phyloP scores from a whole-genome alignment of 2,888 invertebrate species.

The Celastrina argiolus region DNA sequence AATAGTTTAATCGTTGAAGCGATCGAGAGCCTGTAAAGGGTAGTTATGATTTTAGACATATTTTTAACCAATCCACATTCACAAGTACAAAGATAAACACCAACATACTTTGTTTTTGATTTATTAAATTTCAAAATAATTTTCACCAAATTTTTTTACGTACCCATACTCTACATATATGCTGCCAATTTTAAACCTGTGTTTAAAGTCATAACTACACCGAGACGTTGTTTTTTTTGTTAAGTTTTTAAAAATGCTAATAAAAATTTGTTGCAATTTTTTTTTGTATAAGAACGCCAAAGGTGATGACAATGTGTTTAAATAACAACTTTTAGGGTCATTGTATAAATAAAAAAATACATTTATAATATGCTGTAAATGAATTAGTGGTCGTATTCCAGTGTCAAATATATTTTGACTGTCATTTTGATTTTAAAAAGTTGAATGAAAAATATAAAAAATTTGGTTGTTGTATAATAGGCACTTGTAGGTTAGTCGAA shows the following conservation, averaged over 20 bases:
- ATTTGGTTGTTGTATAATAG: conserved; percentile 69
- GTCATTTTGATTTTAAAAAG: conserved; percentile 31
- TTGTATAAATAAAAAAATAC: conserved; percentile 33
- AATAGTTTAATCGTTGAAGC: conserved; percentile 29
- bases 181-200: neutral
- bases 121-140: neutral
- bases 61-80: neutral
- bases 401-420: conserved; percentile 32
- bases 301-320: conserved; percentile 59
- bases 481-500: conserved; percentile 38
- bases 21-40: conserved; percentile 27
- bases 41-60: conserved; percentile 27
- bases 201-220: conserved; percentile 39
- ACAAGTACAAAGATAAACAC: neutral
- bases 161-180: neutral
- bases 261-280: conserved; percentile 60
- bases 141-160: neutral
- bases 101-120: neutral
- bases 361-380: conserved; percentile 62
- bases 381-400: conserved; percentile 34
- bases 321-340: conserved; percentile 35
- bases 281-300: conserved; percentile 68
- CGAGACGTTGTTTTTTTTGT: conserved; percentile 44
- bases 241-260: conserved; percentile 65
- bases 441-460: conserved; percentile 34